Conservation (phyloP, 1,140 invertebrate genomes). For the Brachystomella parvula region DNA sequence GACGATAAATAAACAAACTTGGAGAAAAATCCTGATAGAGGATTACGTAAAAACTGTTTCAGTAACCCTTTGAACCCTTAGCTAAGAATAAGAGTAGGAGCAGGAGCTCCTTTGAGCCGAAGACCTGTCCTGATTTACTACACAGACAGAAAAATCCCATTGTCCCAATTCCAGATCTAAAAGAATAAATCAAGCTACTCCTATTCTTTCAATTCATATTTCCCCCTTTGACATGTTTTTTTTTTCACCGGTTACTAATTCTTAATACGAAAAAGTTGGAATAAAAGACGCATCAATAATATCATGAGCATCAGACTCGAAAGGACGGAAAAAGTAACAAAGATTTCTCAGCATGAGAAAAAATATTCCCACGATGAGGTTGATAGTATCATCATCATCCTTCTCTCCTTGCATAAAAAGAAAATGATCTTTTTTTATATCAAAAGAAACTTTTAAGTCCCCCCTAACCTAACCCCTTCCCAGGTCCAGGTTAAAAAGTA, state of each 20-base stretch:
- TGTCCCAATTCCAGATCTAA: neutral
- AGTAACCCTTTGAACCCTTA: no score
- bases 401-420: no score
- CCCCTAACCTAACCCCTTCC: neutral
- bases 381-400: no score
- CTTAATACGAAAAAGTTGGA: neutral
- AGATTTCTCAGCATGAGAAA: no score
- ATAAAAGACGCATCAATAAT: constrained; percentile 10
- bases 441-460: neutral
- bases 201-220: neutral
- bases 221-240: neutral
- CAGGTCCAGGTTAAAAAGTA: neutral
- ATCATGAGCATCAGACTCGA: neutral
- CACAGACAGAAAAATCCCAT: neutral
- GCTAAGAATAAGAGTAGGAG: no score
- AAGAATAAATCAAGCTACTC: neutral
- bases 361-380: constrained; percentile 19
- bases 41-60: no score
- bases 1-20: no score
- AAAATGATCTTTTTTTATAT: neutral
- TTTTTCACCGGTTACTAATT: neutral
- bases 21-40: no score
- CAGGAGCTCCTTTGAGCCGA: no score
- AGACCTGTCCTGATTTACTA: constrained; percentile 1
- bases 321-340: neutral